These are phyloP conservation scores for Piaya cayana DNA, from an alignment of 2,113 vertebrate genomes.

Conservation along the genomic window DNA sequence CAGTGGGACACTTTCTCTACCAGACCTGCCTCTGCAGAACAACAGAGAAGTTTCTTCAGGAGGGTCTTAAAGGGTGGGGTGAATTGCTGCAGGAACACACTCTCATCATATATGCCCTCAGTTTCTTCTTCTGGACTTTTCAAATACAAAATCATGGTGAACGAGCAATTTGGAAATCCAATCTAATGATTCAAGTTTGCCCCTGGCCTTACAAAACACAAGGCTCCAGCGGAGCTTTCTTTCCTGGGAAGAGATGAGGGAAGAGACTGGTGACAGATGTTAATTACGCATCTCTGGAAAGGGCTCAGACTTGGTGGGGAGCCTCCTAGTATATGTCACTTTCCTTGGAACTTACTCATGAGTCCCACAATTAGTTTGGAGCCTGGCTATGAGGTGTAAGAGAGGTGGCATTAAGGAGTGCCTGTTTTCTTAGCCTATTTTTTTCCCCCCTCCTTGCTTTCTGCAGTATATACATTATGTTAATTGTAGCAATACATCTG, in stretches of 20 bases:
- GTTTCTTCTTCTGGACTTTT: background rate
- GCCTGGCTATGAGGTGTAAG: background rate
- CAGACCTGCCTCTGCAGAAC: background rate
- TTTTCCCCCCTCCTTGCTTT: constrained; percentile 6
- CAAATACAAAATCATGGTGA: background rate
- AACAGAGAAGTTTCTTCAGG: background rate
- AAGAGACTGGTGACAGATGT: constrained; percentile 2
- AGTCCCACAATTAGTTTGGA: background rate
- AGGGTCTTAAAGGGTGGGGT: background rate
- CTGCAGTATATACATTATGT: constrained; percentile 29
- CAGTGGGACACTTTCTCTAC: background rate
- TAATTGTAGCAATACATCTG: constrained; percentile 66
- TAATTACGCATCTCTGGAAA: constrained; percentile 31
- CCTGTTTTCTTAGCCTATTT: background rate
- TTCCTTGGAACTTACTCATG: background rate
- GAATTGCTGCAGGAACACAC: background rate
- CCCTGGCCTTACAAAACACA: background rate
- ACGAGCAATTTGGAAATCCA: background rate
- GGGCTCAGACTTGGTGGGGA: background rate
- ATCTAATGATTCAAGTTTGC: background rate
- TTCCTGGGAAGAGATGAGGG: background rate
- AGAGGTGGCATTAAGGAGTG: constrained; percentile 16
- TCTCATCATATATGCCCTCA: background rate
- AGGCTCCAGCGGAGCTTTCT: background rate
- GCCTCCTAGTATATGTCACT: background rate